These are phyloP conservation scores for Palythoa grandis DNA, from an alignment of 92 coral and sea anemone species.

Conservation along the genomic window DNA sequence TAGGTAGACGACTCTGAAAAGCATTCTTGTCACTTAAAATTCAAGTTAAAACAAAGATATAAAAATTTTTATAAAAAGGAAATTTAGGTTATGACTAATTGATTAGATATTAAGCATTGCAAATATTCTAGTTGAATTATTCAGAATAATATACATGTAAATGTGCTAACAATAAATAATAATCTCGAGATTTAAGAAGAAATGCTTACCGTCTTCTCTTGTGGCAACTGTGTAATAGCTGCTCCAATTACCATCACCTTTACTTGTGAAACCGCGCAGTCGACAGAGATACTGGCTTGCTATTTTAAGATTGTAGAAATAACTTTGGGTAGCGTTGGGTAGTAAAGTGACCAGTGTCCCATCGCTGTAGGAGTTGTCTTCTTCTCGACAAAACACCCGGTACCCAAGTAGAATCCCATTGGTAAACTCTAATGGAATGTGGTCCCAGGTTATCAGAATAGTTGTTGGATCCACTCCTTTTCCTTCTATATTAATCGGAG, in stretches of 20 bases:
- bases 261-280: conserved; percentile 69
- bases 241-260: conserved; percentile 73
- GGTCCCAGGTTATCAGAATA: conserved; percentile 67
- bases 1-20: too few species aligned
- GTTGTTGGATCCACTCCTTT: conserved; percentile 68
- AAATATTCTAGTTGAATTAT: too few species aligned
- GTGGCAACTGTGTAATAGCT: conserved; percentile 45
- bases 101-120: too few species aligned
- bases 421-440: conserved; percentile 61
- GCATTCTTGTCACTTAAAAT: too few species aligned
- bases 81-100: too few species aligned
- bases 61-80: too few species aligned
- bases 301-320: conserved; percentile 53
- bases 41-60: too few species aligned
- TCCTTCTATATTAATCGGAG: conserved; percentile 60
- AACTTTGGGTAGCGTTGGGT: conserved; percentile 60
- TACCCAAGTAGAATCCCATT: conserved; percentile 82
- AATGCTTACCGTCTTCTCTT: conserved; percentile 73
- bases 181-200: neutral
- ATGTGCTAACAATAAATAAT: neutral
- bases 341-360: conserved; percentile 51
- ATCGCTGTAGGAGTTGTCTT: conserved; percentile 18
- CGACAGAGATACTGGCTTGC: conserved; percentile 66
- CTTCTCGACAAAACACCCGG: conserved; percentile 51
- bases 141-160: neutral